Conservation (phyloP, 2,797 vertebrate genomes). For the Pampus argenteus region DNA sequence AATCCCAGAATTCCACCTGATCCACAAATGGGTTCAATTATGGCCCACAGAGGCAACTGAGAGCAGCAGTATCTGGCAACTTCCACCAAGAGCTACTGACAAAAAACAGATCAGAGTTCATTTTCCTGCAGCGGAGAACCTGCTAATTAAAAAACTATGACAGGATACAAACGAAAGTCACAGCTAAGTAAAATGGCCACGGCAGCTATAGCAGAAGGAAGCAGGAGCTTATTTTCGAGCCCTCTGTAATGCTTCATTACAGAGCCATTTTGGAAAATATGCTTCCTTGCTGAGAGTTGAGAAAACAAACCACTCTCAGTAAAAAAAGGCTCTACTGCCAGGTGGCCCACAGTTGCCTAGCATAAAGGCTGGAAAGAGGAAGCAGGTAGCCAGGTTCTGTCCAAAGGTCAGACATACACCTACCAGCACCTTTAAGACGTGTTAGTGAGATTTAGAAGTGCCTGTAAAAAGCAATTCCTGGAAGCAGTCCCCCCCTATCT, state of each 20-base stretch:
- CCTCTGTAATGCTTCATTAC: neutral
- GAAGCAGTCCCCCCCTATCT: conserved; percentile 54
- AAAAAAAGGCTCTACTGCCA: neutral
- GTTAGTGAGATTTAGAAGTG: no score
- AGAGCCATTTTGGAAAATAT: neutral
- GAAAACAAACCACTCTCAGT: neutral
- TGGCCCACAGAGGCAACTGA: conserved; percentile 83
- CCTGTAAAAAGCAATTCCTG: conserved; percentile 30
- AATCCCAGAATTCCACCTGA: conserved; percentile 91
- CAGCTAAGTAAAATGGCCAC: conserved; percentile 18
- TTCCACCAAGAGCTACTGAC: conserved; percentile 77
- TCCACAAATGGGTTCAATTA: conserved; percentile 96
- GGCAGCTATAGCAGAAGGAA: conserved; percentile 1
- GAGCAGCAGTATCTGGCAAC: conserved; percentile 75
- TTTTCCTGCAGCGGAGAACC: conserved; percentile 56
- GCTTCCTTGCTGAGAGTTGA: neutral
- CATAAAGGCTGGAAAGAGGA: neutral
- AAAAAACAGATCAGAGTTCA: conserved; percentile 58
- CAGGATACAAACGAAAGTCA: conserved; percentile 41
- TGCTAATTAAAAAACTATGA: conserved; percentile 54
- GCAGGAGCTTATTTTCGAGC: neutral
- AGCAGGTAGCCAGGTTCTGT: neutral
- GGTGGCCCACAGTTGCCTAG: neutral
- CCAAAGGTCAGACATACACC: neutral
- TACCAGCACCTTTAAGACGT: neutral